Base-by-base conservation (phyloP, 2,888 invertebrate genomes). In the Dexiosoma caninum region DNA sequence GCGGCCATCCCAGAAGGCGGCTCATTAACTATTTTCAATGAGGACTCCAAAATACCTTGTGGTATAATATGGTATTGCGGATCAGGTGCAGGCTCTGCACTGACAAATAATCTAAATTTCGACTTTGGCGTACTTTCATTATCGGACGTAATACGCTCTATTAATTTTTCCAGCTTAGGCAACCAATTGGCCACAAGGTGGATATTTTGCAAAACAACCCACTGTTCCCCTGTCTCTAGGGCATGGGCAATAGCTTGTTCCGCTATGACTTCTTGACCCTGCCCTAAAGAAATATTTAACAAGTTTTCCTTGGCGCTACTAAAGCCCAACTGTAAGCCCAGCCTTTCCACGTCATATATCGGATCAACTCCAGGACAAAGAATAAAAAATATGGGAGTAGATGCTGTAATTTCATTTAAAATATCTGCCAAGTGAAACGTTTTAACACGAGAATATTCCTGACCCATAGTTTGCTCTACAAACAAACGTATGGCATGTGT, bases 11-110 rank as follows among this genome's bases (percentile, higher is more conserved):
- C 98, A 2, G 95, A 95, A 0, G 98, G 98, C 0, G 98, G 97
- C 89, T 98, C 98, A 86, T 98, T 98, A 2, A 98, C 98, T 79
- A 98, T 97, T 91, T 98, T 98, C 85, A 98, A 95, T 0, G 97
- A 95, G 0, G 97, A 95, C 89, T 98, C 98, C 53, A 98, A 90
- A 84, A 98, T 95, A 42, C 98, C 98, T 91, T 97, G 95, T 0
- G 93, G 94, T 80, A 94, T 93, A 6, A 94, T 92, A 84, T 93
- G 93, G 82, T 92, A 92, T 23, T 91, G 91, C 0, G 96, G 93
- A 87, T 94, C 93, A 0, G 93, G 91, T 0, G 95, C 94, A 0
- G 98, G 96, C 87, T 98, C 98, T 1, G 98, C 98, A 87, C 96
- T 97, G 83, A 98, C 92, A 86, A 94, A 98, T 64, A 98, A 91